These are phyloP conservation scores for Leptothorax acervorum DNA, from an alignment of 2,888 invertebrate genomes.

Conservation along the genomic window DNA sequence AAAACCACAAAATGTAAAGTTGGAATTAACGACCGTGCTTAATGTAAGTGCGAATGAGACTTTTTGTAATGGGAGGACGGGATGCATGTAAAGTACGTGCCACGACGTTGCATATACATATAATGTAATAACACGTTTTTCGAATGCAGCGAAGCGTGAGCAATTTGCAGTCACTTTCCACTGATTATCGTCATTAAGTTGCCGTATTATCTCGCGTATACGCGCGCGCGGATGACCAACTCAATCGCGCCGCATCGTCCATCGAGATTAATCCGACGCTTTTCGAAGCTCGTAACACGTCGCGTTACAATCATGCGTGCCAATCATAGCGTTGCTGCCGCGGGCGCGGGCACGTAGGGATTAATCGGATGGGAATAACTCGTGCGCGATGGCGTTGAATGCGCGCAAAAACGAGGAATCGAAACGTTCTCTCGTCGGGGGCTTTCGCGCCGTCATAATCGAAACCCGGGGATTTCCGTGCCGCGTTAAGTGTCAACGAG, in stretches of 20 bases:
- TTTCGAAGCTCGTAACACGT: constrained; percentile 51
- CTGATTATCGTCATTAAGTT: constrained; percentile 55
- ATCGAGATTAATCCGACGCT: constrained; percentile 52
- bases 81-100: constrained; percentile 5
- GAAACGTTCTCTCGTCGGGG: constrained; percentile 4
- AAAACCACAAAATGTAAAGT: neutral
- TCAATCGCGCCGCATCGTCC: constrained; percentile 42
- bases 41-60: constrained; percentile 2
- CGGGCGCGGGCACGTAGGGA: constrained; percentile 38
- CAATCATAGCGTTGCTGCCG: constrained; percentile 40
- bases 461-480: constrained; percentile 7
- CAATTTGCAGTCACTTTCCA: constrained; percentile 51
- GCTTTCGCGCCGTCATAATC: constrained; percentile 16
- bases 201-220: constrained; percentile 44
- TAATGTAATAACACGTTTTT: constrained; percentile 49
- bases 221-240: constrained; percentile 40
- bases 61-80: neutral
- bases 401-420: constrained; percentile 44
- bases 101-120: constrained; percentile 15
- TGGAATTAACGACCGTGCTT: neutral
- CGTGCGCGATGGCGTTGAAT: constrained; percentile 39
- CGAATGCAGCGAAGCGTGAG: constrained; percentile 15
- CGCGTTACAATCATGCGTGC: constrained; percentile 54
- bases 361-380: constrained; percentile 48
- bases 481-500: constrained; percentile 30